A percentile compares a stretch with the other conserved stretches of the same genome.
phyloP scores from a whole-genome alignment of 2,888 invertebrate genomes.

The Congeria kusceri region DNA sequence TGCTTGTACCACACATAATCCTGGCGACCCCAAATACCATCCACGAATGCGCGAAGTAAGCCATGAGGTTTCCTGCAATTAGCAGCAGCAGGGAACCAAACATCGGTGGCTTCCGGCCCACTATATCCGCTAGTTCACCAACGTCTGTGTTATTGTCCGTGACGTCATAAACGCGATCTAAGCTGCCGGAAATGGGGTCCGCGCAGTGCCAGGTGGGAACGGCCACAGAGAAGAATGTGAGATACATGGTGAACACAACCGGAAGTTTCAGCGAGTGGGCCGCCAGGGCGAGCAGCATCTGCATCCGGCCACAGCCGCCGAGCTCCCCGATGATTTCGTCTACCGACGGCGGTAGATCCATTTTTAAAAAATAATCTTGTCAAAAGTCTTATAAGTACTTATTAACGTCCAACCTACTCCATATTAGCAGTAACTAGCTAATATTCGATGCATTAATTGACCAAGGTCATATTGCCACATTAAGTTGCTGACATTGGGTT shows the following conservation, averaged over 20 bases:
- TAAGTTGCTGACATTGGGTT: no score
- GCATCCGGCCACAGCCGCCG: slow-evolving; percentile 61
- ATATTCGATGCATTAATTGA: no score
- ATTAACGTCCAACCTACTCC: no score
- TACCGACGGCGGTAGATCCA: slow-evolving; percentile 21
- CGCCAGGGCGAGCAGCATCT: slow-evolving; percentile 43
- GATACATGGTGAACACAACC: slow-evolving; percentile 53
- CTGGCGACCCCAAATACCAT: slow-evolving; percentile 63
- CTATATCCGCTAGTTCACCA: slow-evolving; percentile 68
- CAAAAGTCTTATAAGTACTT: no score
- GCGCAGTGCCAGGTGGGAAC: slow-evolving; percentile 66
- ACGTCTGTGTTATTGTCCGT: neutral
- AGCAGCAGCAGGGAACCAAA: slow-evolving; percentile 53
- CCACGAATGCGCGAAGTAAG: slow-evolving; percentile 64
- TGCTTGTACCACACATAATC: slow-evolving; percentile 41
- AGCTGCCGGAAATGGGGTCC: neutral
- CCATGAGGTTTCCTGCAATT: slow-evolving; percentile 45
- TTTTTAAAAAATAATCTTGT: slow-evolving; percentile 8
- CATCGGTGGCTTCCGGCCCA: slow-evolving; percentile 67
- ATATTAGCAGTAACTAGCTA: no score
- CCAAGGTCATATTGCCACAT: no score
- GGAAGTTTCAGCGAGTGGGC: slow-evolving; percentile 51
- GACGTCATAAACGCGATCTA: no score
- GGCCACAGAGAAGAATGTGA: slow-evolving; percentile 59
- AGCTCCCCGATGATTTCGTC: slow-evolving; percentile 50